Evolutionary conservation across 2,797 vertebrate genomes (phyloP), one percentile per base, ranked within the genome.

Genomic region (Acridotheres tristis): DNA sequence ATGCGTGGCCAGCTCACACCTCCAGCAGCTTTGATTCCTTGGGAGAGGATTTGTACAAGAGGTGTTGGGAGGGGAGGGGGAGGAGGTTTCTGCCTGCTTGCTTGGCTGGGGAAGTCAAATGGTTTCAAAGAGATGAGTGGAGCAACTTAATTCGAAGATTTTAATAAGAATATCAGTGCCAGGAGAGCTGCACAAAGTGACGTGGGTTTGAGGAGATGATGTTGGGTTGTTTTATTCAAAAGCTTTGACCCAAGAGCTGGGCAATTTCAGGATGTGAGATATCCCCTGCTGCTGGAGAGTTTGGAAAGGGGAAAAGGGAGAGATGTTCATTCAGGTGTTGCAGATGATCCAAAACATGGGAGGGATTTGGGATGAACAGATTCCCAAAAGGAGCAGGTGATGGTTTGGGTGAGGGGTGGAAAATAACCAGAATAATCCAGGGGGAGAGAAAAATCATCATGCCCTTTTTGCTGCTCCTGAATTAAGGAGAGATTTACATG

Each of bases 51-150:
- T 96, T 51, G 6, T 78, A 87, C 93, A 36, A 74, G 96, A 87
- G 71, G 63, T 68, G 77, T 59, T 74, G 72, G 74, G 62, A 73
- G 66, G 67, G 61, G 81, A 13, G 5, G 43, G 42, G 82, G 32
- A 71, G 75, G n/a, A 47, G 54, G 67, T 48, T 48, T 72, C 53
- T 61, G 78, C 82, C 93, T 54, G 36, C 82, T 72, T 18, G 6
- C 73, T 84, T 84, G 89, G 80, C 69, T 45, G 82, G 91, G 91
- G 93, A 93, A 89, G 89, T 94, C 96, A 90, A 96, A 91, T 5
- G 75, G 65, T 47, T 96, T 88, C 63, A 59, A 94, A 83, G 80
- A 68, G 67, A 62, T 11, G 12, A 85, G 57, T 55, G 65, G 47
- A 78, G 67, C 36, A 55, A 32, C 55, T 89, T 55, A 82, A 95